phyloP scores from a whole-genome alignment of 2,888 invertebrate genomes.

The Platycheirus albimanus region DNA sequence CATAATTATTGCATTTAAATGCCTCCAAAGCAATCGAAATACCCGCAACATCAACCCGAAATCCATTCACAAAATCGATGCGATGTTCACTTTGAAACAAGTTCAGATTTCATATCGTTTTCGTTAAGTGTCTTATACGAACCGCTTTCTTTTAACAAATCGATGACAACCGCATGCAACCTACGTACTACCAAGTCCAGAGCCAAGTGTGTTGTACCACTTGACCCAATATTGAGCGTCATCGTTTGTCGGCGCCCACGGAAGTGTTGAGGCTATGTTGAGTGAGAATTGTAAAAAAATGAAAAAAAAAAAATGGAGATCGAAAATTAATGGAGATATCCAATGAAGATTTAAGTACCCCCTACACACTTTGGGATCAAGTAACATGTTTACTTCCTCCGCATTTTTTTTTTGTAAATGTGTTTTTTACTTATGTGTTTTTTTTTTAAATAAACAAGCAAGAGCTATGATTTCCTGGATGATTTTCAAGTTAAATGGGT shows the following conservation, averaged over 20 bases:
- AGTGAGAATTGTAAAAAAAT: background rate
- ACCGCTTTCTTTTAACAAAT: conserved; percentile 51
- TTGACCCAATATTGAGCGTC: conserved; percentile 47
- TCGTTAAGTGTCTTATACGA: conserved; percentile 30
- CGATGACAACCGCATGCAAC: conserved; percentile 37
- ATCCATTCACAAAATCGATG: conserved; percentile 21
- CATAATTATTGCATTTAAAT: conserved; percentile 6
- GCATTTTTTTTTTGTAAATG: background rate
- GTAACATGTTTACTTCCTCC: background rate
- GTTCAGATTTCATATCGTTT: conserved; percentile 33
- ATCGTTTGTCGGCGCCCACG: conserved; percentile 45
- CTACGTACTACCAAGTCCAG: conserved; percentile 11
- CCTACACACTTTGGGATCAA: conserved; percentile 9
- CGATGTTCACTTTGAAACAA: conserved; percentile 19
- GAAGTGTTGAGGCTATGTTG: conserved; percentile 9
- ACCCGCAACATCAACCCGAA: background rate
- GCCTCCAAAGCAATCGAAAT: background rate
- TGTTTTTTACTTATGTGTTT: background rate
- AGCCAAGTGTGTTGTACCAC: conserved; percentile 31
- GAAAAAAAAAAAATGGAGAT: conserved; percentile 18
- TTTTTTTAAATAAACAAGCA: background rate
- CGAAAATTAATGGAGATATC: conserved; percentile 20
- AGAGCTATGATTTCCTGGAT: background rate
- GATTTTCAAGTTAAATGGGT: background rate
- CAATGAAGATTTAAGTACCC: conserved; percentile 29